A percentile compares a stretch with the other conserved stretches of the same genome.
phyloP scores from a whole-genome alignment of 1,140 invertebrate species.

The Zophobas morio region DNA sequence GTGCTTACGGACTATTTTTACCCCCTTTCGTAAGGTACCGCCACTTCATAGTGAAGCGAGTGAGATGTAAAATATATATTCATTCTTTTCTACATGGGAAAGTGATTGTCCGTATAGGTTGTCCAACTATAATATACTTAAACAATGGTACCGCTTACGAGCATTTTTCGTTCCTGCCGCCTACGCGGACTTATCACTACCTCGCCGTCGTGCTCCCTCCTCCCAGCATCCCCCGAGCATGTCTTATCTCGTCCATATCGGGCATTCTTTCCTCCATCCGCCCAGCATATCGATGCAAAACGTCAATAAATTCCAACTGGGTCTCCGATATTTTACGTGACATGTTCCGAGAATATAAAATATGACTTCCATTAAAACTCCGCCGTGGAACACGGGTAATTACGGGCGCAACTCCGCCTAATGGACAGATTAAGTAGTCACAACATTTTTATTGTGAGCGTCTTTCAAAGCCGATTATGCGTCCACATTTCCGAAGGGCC shows the following conservation, averaged over 20 bases:
- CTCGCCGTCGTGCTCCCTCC: not conserved
- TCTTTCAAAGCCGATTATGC: constrained; percentile 2
- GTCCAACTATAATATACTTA: too few relatives aligned
- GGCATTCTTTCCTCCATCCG: not conserved
- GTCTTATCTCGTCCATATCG: constrained; percentile 26
- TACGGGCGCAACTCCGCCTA: not conserved
- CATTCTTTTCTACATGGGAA: too few relatives aligned
- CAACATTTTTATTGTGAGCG: not conserved
- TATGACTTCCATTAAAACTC: constrained; percentile 18
- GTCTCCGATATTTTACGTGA: constrained; percentile 31
- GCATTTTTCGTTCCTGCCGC: too few relatives aligned
- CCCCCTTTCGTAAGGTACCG: too few relatives aligned
- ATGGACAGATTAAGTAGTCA: constrained; percentile 27
- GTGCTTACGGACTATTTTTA: too few relatives aligned
- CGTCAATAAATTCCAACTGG: constrained; percentile 23
- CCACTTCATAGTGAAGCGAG: too few relatives aligned
- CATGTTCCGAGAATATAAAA: constrained; percentile 27
- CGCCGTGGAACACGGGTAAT: constrained; percentile 24
- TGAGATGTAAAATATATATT: too few relatives aligned
- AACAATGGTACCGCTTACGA: too few relatives aligned
- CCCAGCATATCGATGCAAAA: constrained; percentile 28
- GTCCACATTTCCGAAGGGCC: not conserved
- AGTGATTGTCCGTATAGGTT: too few relatives aligned
- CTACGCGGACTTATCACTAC: not conserved
- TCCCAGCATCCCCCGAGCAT: not conserved